A percentile compares a stretch with the other conserved stretches of the same genome.
Evolutionary conservation across 1,140 invertebrate species (phyloP).

Genomic region (Bombus picipes): DNA sequence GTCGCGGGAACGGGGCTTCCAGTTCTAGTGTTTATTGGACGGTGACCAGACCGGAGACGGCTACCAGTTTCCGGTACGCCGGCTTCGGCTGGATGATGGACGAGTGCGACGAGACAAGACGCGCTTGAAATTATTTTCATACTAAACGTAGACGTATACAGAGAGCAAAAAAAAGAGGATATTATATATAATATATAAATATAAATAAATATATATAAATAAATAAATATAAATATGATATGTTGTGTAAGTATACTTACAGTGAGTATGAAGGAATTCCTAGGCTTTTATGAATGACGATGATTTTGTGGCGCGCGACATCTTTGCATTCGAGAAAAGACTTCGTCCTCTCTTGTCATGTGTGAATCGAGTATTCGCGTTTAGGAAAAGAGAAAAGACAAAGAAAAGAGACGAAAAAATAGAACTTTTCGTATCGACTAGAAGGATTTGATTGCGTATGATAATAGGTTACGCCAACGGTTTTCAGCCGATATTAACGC

Average conservation of each 20-base stretch:
- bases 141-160: constrained; percentile 72
- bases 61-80: constrained; percentile 40
- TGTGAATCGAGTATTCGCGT: not conserved
- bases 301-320: constrained; percentile 10
- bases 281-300: constrained; percentile 57
- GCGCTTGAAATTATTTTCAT: constrained; percentile 79
- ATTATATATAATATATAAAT: constrained; percentile 59
- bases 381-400: not conserved
- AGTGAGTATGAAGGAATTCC: constrained; percentile 51
- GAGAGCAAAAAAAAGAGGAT: constrained; percentile 40
- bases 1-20: constrained; percentile 75
- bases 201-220: constrained; percentile 52
- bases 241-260: constrained; percentile 65
- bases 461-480: not conserved
- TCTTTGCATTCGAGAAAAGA: constrained; percentile 7
- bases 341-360: not conserved
- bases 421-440: not conserved
- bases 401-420: not conserved
- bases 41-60: constrained; percentile 57
- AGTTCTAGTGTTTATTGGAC: constrained; percentile 76
- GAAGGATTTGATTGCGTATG: not conserved
- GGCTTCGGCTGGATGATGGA: constrained; percentile 53
- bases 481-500: not conserved
- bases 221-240: constrained; percentile 37
- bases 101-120: constrained; percentile 58